Percentiles rank a stretch among this genome's conserved stretches.
Conservation (phyloP, 2,888 invertebrate species). For the Melipona bicolor region DNA sequence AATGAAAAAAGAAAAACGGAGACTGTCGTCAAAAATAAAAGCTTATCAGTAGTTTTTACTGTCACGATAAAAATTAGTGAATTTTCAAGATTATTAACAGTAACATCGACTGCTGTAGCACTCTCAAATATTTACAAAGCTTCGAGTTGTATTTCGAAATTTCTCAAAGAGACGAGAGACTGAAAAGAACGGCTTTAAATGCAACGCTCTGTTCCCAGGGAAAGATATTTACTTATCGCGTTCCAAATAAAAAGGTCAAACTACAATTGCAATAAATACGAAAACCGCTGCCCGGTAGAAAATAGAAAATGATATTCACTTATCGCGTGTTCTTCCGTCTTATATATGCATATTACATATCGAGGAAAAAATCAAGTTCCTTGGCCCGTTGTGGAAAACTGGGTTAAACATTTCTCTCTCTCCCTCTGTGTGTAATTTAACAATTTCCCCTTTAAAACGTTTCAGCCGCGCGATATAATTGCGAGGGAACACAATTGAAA, state of each 20-base stretch:
- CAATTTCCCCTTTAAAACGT: conserved; percentile 52
- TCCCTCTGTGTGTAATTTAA: conserved; percentile 40
- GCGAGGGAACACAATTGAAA: conserved; percentile 19
- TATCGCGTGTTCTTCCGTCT: not conserved
- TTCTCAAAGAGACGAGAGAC: no score
- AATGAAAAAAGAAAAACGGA: no score
- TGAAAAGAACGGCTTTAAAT: no score
- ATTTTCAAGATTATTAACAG: no score
- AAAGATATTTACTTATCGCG: no score
- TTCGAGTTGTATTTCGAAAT: no score
- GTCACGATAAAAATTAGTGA: no score
- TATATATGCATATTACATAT: not conserved
- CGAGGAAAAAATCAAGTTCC: not conserved
- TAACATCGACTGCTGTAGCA: no score
- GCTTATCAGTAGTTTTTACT: no score
- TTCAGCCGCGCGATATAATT: conserved; percentile 47
- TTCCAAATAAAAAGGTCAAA: not conserved
- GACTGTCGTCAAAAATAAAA: no score
- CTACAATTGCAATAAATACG: not conserved
- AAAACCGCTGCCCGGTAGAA: not conserved
- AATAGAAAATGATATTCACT: not conserved
- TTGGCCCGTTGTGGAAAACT: conserved; percentile 24
- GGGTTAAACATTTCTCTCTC: conserved; percentile 43
- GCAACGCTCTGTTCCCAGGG: no score
- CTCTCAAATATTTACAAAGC: no score